Percentiles rank a stretch among this genome's conserved stretches.
Conservation (phyloP, 2,797 vertebrate species). For the Phataginus tetradactyla region DNA sequence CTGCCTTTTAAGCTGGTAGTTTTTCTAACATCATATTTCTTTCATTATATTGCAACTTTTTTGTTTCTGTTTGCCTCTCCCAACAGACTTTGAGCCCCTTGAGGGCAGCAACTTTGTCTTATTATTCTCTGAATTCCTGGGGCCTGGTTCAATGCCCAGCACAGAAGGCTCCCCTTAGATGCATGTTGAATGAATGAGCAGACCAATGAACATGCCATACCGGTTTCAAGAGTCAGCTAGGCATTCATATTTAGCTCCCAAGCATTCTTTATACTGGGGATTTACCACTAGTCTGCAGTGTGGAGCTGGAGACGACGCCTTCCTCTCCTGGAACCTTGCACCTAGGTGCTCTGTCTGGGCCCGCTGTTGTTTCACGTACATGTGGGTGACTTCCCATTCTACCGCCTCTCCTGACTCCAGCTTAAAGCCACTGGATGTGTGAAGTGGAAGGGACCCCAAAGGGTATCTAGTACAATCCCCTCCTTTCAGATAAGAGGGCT, state of each 20-base stretch:
- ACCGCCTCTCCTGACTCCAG: neutral
- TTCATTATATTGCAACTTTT: neutral
- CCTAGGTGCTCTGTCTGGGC: neutral
- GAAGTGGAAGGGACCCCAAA: neutral
- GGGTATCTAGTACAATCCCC: neutral
- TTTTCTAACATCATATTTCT: neutral
- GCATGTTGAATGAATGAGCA: neutral
- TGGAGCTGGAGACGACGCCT: neutral
- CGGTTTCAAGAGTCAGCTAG: neutral
- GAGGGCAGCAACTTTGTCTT: neutral
- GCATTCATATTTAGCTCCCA: neutral
- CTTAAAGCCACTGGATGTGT: neutral
- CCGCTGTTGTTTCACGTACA: neutral
- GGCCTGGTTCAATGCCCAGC: neutral
- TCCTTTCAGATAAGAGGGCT: neutral
- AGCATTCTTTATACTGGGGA: neutral
- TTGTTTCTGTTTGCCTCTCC: neutral
- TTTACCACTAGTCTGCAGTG: neutral
- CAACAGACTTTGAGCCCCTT: neutral
- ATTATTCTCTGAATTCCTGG: conserved; percentile 11
- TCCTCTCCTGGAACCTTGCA: neutral
- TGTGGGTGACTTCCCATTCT: neutral
- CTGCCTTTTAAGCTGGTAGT: neutral
- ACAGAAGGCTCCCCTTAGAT: neutral
- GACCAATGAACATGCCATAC: neutral